Base-by-base conservation (phyloP, 1,140 invertebrate genomes). In the Drosophila arawakana region DNA sequence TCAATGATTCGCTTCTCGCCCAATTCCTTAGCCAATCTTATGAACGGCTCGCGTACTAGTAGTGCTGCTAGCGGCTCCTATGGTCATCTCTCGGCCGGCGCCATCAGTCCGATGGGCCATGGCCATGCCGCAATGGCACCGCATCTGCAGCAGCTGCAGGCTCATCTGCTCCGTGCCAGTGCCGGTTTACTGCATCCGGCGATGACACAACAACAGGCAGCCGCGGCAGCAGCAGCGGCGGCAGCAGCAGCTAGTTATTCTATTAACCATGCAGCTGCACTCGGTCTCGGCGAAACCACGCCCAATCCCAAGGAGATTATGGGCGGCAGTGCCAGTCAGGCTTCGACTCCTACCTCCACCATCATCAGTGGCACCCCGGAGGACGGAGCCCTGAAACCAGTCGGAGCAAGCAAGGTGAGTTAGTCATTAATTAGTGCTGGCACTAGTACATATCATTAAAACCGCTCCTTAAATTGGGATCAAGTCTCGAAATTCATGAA, bases 1-100 rank as follows among this genome's bases (percentile, higher is more conserved):
- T 98, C 97, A 55, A 97, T 99, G 94, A 98, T 99, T 79, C 95
- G 98, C 72, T 97, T 98, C 80, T 99, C 98, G 10, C 98, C 98
- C 0, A 98, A 98, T 77, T 98, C 97, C 41, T 93, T 99, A 65
- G 96, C 96, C 18, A 97, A 97, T n/a, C 96, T 98, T 50, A 96
- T 98, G 79, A 97, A 97, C 82, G 97, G 97, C 3, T 97, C 97
- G 0, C 94, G 96, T 47, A 96, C 96, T 61, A 97, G 96, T 41
- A 97, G 96, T 60, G 95, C 95, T 0, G 96, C 96, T 7, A 97
- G 97, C 88, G 97, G 98, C 11, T 98, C 97, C 65, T 98, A 98
- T 93, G 98, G 97, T 11, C 98, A 99, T 93, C 94, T 99, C 69
- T 98, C 97, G 58, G 97, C 97, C 91, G 97, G 97, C 91, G 78